phyloP scores from a whole-genome alignment of 2,797 vertebrate genomes.

The Arctocebus calabarensis region DNA sequence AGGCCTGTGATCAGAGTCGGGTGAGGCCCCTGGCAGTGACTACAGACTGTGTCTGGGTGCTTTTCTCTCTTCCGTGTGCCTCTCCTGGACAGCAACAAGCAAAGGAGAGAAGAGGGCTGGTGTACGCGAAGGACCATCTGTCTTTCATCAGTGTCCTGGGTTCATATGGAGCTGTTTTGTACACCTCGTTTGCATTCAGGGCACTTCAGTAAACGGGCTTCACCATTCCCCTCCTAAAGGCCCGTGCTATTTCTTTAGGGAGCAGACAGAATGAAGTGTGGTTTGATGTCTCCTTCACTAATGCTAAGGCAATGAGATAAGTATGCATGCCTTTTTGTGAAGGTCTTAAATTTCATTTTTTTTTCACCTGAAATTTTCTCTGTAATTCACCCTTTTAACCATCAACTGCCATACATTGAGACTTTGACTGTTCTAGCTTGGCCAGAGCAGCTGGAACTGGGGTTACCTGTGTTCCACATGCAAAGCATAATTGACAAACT shows the following conservation, averaged over 20 bases:
- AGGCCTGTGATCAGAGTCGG: background rate
- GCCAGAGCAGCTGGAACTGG: background rate
- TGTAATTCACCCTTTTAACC: background rate
- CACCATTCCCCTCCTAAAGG: background rate
- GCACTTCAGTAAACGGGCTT: background rate
- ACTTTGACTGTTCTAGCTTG: background rate
- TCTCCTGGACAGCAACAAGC: background rate
- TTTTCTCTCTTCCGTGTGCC: rapidly evolving
- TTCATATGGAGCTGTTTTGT: background rate
- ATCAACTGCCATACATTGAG: background rate
- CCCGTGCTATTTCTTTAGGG: background rate
- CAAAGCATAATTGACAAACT: background rate
- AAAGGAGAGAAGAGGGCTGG: background rate
- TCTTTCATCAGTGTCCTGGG: background rate
- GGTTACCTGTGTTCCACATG: background rate
- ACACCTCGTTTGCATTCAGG: background rate
- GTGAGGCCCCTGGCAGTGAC: background rate
- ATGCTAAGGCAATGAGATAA: background rate
- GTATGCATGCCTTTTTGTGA: background rate
- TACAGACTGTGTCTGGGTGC: background rate
- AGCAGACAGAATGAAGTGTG: background rate
- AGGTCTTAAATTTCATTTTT: background rate
- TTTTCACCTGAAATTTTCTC: background rate
- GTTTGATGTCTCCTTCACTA: background rate
- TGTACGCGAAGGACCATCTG: background rate